Base-by-base conservation (phyloP, 1,140 invertebrate genomes). In the Saccostrea cuccullata region DNA sequence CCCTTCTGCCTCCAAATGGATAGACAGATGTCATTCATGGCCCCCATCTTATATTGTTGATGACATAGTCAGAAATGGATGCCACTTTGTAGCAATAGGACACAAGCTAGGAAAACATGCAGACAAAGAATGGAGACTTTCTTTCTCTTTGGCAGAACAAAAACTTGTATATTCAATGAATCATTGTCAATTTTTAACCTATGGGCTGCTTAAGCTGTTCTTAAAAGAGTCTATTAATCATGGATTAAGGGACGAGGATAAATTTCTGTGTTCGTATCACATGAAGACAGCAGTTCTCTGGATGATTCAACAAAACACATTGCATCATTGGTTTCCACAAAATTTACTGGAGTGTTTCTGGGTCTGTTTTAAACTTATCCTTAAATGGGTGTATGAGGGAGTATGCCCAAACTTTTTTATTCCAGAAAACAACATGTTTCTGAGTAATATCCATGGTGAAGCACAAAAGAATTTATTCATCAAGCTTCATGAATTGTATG, bases 371-470 rank as follows among this genome's bases (percentile, higher is more conserved):
- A 20, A 67, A 20, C 60, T 67, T 67, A 20, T 67, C 60, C 60
- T 67, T n/a, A 67, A 67, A 67, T 67, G 60, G 15, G 60, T 67
- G 20, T 67, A 67, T 67, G 17, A 67, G 20, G 60, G 60, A 20
- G 60, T 20, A 20, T 67, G 15, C n/a, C 60, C 60, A n/a, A 67
- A 67, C 23, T 67, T 67, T 67, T 67, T 67, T 9, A 67, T 67
- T 67, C 60, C 17, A 67, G 60, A 67, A 67, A 67, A 67, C 60
- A 67, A 67, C 20, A 67, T 67, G 60, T 20, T 67, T 67, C 17
- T 67, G 15, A 67, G 60, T 67, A 67, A 67, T 8, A 67, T 67
- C 6, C 60, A 67, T 67, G 60, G 60, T 17, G 20, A 67, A n/a
- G 23, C 20, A 67, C 60, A 67, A 67, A 20, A 67, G 20, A 20